Percentiles rank a stretch among this genome's conserved stretches.
Conservation (phyloP, 2,113 vertebrate species). For the Chunga burmeisteri region DNA sequence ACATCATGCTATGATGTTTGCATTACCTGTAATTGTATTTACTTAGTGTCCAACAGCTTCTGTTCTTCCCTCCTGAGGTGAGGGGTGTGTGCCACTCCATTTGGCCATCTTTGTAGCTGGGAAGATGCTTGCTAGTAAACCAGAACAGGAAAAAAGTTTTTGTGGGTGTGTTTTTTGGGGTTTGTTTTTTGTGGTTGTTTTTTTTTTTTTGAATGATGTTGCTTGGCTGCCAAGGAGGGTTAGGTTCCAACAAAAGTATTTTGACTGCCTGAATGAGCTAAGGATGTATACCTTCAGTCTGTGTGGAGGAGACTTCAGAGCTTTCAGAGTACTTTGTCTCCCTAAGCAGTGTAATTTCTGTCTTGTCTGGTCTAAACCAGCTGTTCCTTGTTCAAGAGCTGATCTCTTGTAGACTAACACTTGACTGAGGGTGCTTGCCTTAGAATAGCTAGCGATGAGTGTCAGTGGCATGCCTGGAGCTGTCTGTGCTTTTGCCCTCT, state of each 20-base stretch:
- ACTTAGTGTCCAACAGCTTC: neutral
- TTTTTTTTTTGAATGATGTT: neutral
- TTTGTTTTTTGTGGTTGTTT: too few species aligned
- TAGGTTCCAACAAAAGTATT: neutral
- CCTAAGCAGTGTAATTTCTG: neutral
- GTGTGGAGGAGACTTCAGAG: neutral
- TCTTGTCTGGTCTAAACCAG: neutral
- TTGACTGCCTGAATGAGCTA: neutral
- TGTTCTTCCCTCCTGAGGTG: neutral
- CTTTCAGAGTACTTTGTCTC: neutral
- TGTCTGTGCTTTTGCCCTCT: neutral
- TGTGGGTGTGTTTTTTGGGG: too few species aligned
- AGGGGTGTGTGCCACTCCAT: neutral
- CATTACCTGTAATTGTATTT: neutral
- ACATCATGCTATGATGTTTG: neutral
- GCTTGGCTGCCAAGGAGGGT: neutral
- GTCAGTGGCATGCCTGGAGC: neutral
- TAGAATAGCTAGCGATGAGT: slow-evolving; percentile 30
- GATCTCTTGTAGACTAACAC: neutral
- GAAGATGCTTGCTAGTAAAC: neutral
- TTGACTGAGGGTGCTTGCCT: neutral
- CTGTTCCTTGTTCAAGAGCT: slow-evolving; percentile 19
- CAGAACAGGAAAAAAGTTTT: neutral
- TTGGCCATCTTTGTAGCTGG: neutral
- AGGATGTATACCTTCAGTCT: neutral